Conservation (phyloP, 2,797 vertebrate species). For the Pelodytes ibericus region DNA sequence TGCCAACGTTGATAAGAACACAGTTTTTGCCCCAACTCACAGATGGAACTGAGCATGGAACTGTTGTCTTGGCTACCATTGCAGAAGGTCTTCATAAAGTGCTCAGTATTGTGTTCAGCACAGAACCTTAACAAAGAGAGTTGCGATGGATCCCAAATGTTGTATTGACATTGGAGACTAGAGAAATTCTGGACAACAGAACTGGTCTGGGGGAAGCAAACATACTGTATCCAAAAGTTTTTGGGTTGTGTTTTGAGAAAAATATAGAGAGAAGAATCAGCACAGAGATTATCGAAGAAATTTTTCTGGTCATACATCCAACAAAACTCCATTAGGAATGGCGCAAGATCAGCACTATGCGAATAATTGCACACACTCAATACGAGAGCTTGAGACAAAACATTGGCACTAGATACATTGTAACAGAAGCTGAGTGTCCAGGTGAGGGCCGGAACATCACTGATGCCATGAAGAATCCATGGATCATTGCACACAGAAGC, state of each 20-base stretch:
- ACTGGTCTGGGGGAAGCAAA: not conserved
- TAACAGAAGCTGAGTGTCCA: constrained; percentile 28
- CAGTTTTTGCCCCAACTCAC: not conserved
- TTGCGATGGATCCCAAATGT: not conserved
- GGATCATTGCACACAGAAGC: constrained; percentile 28
- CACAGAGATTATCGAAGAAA: constrained; percentile 14
- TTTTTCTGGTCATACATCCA: constrained; percentile 14
- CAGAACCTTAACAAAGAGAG: constrained; percentile 29
- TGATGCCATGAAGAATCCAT: constrained; percentile 8
- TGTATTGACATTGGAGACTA: constrained; percentile 11
- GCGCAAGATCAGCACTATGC: not conserved
- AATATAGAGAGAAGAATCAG: constrained; percentile 1
- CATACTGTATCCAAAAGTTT: constrained; percentile 13
- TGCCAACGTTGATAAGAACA: constrained; percentile 25
- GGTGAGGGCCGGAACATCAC: constrained; percentile 14
- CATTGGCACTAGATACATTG: constrained; percentile 17
- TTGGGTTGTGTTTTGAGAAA: not conserved
- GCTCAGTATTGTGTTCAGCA: not conserved
- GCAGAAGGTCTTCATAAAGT: constrained; percentile 2
- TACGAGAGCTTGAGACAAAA: not conserved
- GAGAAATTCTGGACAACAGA: constrained; percentile 2
- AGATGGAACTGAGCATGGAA: not conserved
- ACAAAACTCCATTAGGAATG: constrained; percentile 30
- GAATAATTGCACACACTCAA: constrained; percentile 32
- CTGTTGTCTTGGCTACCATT: not conserved